Percentiles rank a stretch among this genome's conserved stretches.
phyloP scores from a whole-genome alignment of 2,113 vertebrate genomes.

The Gavia stellata region DNA sequence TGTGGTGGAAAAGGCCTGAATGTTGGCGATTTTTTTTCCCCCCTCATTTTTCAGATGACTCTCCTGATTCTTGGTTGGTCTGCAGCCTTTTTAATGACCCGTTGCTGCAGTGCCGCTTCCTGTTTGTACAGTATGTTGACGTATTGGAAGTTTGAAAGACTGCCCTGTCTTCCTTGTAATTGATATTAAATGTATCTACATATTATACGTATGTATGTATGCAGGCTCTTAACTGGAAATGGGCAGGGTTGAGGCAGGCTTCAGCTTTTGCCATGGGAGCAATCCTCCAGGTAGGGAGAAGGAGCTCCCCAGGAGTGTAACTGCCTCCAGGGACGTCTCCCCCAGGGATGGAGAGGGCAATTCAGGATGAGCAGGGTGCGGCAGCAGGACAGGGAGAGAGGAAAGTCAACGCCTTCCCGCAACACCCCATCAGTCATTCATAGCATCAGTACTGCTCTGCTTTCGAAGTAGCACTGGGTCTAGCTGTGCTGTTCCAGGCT shows the following conservation, averaged over 20 bases:
- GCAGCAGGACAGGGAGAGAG: not conserved
- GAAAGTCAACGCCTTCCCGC: not conserved
- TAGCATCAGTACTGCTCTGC: not conserved
- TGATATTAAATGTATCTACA: not conserved
- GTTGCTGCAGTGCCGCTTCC: slow-evolving; percentile 19
- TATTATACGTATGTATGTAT: not conserved
- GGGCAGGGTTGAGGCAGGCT: not conserved
- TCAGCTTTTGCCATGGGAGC: not conserved
- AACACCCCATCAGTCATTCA: too few species aligned
- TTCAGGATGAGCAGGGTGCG: not conserved
- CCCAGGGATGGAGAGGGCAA: accelerated
- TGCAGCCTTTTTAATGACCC: slow-evolving; percentile 31
- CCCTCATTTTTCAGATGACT: not conserved
- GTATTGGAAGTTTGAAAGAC: slow-evolving; percentile 14
- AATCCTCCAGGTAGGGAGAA: not conserved
- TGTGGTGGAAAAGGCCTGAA: not conserved
- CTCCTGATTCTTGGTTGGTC: not conserved
- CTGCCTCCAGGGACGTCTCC: not conserved
- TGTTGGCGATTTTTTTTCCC: too few species aligned
- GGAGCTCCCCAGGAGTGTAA: not conserved
- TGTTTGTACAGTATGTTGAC: slow-evolving; percentile 36
- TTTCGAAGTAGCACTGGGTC: accelerated
- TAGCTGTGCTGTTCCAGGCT: not conserved
- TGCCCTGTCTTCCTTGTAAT: slow-evolving; percentile 6
- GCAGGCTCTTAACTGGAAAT: not conserved